Conservation (phyloP, 2,113 vertebrate genomes). For the Eretmodus cyanostictus region DNA sequence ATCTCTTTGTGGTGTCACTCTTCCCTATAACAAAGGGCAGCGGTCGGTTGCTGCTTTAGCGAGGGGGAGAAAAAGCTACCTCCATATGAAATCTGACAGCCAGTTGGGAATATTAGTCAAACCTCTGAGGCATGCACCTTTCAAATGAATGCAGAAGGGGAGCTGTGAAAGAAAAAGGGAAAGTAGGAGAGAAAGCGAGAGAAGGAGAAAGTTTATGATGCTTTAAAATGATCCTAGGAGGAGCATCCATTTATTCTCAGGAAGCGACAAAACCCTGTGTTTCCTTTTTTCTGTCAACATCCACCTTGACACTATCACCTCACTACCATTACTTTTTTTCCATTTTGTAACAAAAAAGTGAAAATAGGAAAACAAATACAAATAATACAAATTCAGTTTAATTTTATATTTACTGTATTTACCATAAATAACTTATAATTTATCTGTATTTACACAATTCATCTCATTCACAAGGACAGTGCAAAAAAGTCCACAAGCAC, state of each 20-base stretch:
- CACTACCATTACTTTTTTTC: background rate
- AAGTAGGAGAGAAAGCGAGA: background rate
- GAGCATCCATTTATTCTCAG: constrained; percentile 34
- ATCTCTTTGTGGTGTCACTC: constrained; percentile 27
- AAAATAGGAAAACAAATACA: background rate
- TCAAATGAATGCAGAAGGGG: constrained; percentile 17
- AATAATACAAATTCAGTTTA: background rate
- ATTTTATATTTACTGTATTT: background rate
- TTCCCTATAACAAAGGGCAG: background rate
- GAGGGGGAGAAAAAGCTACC: background rate
- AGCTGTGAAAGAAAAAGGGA: background rate
- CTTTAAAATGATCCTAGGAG: background rate
- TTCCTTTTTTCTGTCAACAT: background rate
- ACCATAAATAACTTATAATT: background rate
- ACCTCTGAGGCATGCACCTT: constrained; percentile 38
- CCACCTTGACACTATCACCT: background rate
- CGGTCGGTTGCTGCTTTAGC: background rate
- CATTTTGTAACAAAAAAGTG: background rate
- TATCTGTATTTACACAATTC: background rate
- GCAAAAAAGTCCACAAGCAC: background rate
- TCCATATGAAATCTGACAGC: constrained; percentile 32
- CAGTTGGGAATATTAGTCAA: constrained; percentile 40
- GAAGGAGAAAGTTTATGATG: constrained; percentile 21
- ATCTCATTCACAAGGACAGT: background rate
- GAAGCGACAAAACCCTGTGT: background rate